phyloP scores from a whole-genome alignment of 2,888 invertebrate species.

The Acanthosepion lycidas region DNA sequence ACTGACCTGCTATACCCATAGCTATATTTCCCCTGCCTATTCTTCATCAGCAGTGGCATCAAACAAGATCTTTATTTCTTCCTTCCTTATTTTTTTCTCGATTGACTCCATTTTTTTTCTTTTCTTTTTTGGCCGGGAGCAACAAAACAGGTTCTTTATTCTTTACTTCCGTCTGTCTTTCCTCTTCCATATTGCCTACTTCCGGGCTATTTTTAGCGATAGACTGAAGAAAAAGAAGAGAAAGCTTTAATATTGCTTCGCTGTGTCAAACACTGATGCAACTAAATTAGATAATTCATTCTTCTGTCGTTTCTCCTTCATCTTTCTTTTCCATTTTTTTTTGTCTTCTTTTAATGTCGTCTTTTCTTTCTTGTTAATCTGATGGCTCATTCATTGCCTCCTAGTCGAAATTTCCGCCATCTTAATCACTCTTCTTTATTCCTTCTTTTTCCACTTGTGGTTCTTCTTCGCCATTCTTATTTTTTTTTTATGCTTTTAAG shows the following conservation, averaged over 20 bases:
- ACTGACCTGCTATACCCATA: background rate
- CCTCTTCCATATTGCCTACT: background rate
- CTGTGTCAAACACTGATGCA: no score
- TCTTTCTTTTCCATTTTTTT: background rate
- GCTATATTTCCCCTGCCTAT: background rate
- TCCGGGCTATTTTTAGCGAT: background rate
- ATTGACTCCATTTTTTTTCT: background rate
- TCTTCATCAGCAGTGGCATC: background rate
- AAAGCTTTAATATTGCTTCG: background rate
- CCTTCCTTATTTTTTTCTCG: background rate
- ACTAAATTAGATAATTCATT: background rate
- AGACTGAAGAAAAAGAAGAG: background rate
- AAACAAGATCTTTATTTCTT: constrained; percentile 2
- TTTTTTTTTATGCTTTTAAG: background rate
- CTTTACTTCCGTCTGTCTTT: background rate
- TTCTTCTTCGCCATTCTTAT: background rate
- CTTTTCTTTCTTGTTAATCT: no score
- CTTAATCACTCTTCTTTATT: background rate
- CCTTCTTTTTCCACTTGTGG: background rate
- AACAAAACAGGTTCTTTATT: background rate
- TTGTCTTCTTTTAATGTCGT: background rate
- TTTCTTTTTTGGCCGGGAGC: background rate
- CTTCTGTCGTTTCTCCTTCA: background rate
- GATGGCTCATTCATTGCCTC: no score
- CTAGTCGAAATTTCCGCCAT: no score